Evolutionary conservation across 2,888 invertebrate species (phyloP), one percentile per base, ranked within the genome.

Genomic region (Theodoxus fluviatilis): DNA sequence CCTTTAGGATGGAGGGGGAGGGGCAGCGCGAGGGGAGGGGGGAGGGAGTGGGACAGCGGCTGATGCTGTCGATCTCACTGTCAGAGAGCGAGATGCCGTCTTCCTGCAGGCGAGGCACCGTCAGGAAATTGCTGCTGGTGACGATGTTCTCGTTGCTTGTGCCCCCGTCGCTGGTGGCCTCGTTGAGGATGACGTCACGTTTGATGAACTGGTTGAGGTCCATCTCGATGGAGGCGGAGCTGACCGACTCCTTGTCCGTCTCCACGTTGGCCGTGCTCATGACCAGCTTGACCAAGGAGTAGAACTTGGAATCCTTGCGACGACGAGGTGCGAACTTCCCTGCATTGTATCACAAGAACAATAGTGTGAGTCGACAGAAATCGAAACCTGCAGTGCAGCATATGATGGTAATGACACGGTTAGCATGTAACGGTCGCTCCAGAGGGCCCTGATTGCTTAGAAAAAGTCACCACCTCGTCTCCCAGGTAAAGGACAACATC

Each of bases 281-380:
- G 18, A 76, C 76, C 52, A 76, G 73, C 67, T 75, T 76, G 28
- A 76, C 76, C 61, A 76, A 68, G 4, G 74, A 71, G 71, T 76
- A 76, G 70, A 76, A 76, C 70, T 75, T 76, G 69, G 76, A 76
- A 66, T 76, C 76, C 28, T 76, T 76, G 28, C 76, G 69, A n/a
- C 76, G 63, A n/a, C 76, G 65, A 0, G 76, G 76, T 2, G 76
- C 76, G 59, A 74, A 76, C 57, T 73, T 74, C n/a, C 76, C 76
- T 76, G 61, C 15, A 71, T n/a, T n/a, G n/a, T n/a, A n/a, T n/a
- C n/a, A n/a, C n/a, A n/a, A n/a, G n/a, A n/a, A n/a, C n/a, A n/a
- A n/a, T n/a, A n/a, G n/a, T n/a, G n/a, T n/a, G n/a, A n/a, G n/a
- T n/a, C n/a, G n/a, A 69, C 25, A 28, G 1, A 47, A 55, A 22